These are phyloP conservation scores for Phalangium opilio DNA, from an alignment of 2,888 invertebrate species.

Conservation along the genomic window DNA sequence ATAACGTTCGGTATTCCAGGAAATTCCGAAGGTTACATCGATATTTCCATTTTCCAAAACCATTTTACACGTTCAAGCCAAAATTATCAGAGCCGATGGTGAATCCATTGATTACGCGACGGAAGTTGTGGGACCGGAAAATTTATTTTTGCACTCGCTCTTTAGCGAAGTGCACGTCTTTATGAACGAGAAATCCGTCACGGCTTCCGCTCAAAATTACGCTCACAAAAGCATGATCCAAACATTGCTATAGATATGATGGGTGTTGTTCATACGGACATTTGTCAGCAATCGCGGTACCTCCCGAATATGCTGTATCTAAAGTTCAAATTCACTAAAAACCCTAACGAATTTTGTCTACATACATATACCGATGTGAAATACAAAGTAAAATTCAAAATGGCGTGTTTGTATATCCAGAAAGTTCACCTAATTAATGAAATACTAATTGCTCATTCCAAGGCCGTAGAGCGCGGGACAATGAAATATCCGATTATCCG, in stretches of 20 bases:
- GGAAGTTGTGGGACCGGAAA: slow-evolving; percentile 3
- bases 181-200: too few species aligned
- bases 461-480: slow-evolving; percentile 15
- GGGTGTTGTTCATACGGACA: slow-evolving; percentile 10
- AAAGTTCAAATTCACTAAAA: slow-evolving; percentile 8
- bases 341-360: slow-evolving; percentile 11
- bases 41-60: slow-evolving; percentile 4
- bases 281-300: slow-evolving; percentile 8
- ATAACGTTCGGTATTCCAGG: slow-evolving; percentile 8
- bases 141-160: slow-evolving; percentile 7
- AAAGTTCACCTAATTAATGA: slow-evolving; percentile 18
- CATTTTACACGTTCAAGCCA: slow-evolving; percentile 6
- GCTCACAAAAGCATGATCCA: too few species aligned
- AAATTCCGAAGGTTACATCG: slow-evolving; percentile 7
- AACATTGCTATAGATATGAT: slow-evolving; percentile 7
- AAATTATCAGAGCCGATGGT: slow-evolving; percentile 6
- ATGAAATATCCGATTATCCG: slow-evolving; percentile 20
- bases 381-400: slow-evolving; percentile 17
- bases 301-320: slow-evolving; percentile 9
- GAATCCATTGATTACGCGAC: background rate
- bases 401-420: slow-evolving; percentile 20
- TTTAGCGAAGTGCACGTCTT: background rate
- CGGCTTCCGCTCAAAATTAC: too few species aligned
- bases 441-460: slow-evolving; percentile 22
- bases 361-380: background rate